phyloP scores from a whole-genome alignment of 2,888 invertebrate species.

The Hypercompe scribonia region DNA sequence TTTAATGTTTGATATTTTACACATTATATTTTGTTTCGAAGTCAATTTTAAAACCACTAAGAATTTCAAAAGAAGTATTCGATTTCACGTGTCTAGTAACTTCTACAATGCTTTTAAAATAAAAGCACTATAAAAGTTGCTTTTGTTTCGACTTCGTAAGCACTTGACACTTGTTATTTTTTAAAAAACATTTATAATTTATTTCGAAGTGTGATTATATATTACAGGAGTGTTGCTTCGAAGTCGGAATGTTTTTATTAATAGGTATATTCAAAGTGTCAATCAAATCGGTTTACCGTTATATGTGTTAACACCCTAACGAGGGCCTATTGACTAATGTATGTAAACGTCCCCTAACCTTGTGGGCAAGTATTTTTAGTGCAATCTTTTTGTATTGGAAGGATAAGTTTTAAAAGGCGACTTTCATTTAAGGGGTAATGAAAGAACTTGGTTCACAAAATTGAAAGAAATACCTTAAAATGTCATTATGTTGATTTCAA shows the following conservation, averaged over 20 bases:
- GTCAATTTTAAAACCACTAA: background rate
- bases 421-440: background rate
- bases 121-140: slow-evolving; percentile 53
- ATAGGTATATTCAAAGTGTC: slow-evolving; percentile 80
- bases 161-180: slow-evolving; percentile 10
- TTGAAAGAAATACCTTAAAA: background rate
- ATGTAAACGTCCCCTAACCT: slow-evolving; percentile 63
- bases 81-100: slow-evolving; percentile 25
- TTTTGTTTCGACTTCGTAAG: slow-evolving; percentile 40
- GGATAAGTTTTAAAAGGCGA: slow-evolving; percentile 12
- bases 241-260: slow-evolving; percentile 45
- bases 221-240: slow-evolving; percentile 23
- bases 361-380: slow-evolving; percentile 55
- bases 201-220: background rate
- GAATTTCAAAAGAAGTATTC: background rate
- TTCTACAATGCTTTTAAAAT: slow-evolving; percentile 49
- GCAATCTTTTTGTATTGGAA: slow-evolving; percentile 21
- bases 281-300: slow-evolving; percentile 74
- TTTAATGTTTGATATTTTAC: background rate
- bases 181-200: background rate
- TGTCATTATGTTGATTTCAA: background rate
- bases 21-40: background rate
- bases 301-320: slow-evolving; percentile 76
- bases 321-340: slow-evolving; percentile 62
- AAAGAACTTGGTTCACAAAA: background rate